A percentile compares a stretch with the other conserved stretches of the same genome.
These are phyloP conservation scores for Phrynocephalus vlangalii DNA, from an alignment of 2,797 vertebrate genomes.

Conservation along the genomic window DNA sequence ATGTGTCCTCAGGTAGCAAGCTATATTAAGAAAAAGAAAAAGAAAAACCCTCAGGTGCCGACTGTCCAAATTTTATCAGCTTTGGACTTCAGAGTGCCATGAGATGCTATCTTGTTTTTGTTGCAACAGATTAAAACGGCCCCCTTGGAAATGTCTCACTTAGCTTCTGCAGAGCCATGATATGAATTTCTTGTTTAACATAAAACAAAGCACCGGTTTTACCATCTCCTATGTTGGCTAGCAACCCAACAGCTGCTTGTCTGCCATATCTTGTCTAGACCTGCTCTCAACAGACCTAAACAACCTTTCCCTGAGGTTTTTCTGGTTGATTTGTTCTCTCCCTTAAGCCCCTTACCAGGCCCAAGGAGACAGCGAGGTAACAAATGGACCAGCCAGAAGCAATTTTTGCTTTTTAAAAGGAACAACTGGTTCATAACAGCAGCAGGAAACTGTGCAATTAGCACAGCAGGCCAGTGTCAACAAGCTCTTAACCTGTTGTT, in stretches of 20 bases:
- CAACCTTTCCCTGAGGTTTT: constrained; percentile 56
- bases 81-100: neutral
- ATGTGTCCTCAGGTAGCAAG: neutral
- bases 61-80: too few species aligned
- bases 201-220: constrained; percentile 20
- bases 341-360: constrained; percentile 60
- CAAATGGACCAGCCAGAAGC: constrained; percentile 63
- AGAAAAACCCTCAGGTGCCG: too few species aligned
- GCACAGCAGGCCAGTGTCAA: constrained; percentile 76
- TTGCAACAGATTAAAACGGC: neutral
- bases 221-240: neutral
- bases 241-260: neutral
- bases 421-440: constrained; percentile 69
- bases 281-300: constrained; percentile 49
- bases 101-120: neutral
- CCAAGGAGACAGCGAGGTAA: constrained; percentile 55
- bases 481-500: constrained; percentile 76
- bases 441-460: constrained; percentile 77
- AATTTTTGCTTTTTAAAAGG: constrained; percentile 72
- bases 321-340: constrained; percentile 57
- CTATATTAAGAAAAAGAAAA: neutral
- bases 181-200: constrained; percentile 20
- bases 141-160: constrained; percentile 8
- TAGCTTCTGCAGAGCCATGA: neutral
- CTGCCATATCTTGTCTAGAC: neutral